These are phyloP conservation scores for Pelobates fuscus DNA, from an alignment of 2,113 vertebrate genomes.

Conservation along the genomic window DNA sequence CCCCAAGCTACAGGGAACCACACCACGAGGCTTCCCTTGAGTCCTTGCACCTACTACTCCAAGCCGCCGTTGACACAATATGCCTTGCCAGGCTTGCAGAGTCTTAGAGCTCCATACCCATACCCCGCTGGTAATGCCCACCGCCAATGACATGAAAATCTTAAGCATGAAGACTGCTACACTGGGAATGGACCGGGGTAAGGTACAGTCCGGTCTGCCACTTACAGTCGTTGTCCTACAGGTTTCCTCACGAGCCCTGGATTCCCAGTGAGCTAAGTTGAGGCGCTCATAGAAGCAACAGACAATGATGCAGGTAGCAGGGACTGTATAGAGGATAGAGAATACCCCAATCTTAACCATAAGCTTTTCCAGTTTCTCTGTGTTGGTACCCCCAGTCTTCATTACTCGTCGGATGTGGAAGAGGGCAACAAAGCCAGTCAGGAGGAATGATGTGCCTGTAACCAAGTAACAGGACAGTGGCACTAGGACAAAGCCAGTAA, in stretches of 20 bases:
- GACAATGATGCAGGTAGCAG: conserved; percentile 93
- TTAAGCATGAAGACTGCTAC: conserved; percentile 98
- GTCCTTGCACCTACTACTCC: conserved; percentile 73
- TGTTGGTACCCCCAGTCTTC: conserved; percentile 96
- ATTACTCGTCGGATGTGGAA: conserved; percentile 97
- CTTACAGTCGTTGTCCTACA: conserved; percentile 71
- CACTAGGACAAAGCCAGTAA: conserved; percentile 91
- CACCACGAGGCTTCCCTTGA: conserved; percentile 82
- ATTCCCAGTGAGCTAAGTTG: conserved; percentile 92
- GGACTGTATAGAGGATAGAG: conserved; percentile 96
- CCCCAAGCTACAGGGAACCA: conserved; percentile 78
- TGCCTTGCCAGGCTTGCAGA: conserved; percentile 93
- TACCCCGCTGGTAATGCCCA: conserved; percentile 96
- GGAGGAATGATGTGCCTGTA: conserved; percentile 93
- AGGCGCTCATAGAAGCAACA: conserved; percentile 96
- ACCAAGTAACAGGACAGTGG: conserved; percentile 93
- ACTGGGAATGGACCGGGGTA: conserved; percentile 86
- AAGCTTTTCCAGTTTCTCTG: conserved; percentile 96
- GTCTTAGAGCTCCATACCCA: conserved; percentile 99
- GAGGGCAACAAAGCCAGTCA: conserved; percentile 94
- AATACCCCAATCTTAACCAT: conserved; percentile 98
- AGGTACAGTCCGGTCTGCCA: conserved; percentile 78
- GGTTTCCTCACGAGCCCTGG: conserved; percentile 76
- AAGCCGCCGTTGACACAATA: conserved; percentile 87
- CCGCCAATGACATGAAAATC: conserved; percentile 98